Evolutionary conservation across 2,888 invertebrate species (phyloP).

Genomic region (Cactoblastis cactorum): DNA sequence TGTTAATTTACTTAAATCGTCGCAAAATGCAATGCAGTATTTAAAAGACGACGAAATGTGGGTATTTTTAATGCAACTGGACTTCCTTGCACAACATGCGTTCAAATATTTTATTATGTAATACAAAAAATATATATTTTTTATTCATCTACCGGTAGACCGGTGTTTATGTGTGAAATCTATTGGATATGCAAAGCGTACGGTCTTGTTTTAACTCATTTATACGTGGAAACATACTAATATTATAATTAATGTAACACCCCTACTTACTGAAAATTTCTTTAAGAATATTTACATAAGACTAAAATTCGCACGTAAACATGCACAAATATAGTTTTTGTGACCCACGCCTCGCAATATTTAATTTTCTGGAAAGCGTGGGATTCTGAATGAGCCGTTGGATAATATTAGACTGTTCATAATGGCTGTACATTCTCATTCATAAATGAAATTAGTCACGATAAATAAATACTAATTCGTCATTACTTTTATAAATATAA

Average conservation of each 20-base stretch:
- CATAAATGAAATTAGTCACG: constrained; percentile 2
- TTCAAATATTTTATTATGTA: neutral
- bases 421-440: neutral
- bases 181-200: too few relatives aligned
- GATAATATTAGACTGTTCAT: constrained; percentile 8
- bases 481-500: too few relatives aligned
- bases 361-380: constrained; percentile 12
- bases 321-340: neutral
- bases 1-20: constrained; percentile 6
- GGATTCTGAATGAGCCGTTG: constrained; percentile 2
- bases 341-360: neutral
- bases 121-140: too few relatives aligned
- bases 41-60: neutral
- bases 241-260: too few relatives aligned
- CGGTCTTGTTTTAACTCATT: too few relatives aligned
- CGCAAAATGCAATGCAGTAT: neutral
- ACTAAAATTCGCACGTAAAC: neutral
- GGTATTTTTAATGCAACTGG: neutral
- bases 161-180: too few relatives aligned
- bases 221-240: too few relatives aligned
- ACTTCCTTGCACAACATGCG: neutral
- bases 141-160: too few relatives aligned
- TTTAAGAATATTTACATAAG: neutral
- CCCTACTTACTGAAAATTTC: too few relatives aligned
- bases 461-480: constrained; percentile 3